These are phyloP conservation scores for Diabrotica undecimpunctata DNA, from an alignment of 1,140 invertebrate species.

Conservation along the genomic window DNA sequence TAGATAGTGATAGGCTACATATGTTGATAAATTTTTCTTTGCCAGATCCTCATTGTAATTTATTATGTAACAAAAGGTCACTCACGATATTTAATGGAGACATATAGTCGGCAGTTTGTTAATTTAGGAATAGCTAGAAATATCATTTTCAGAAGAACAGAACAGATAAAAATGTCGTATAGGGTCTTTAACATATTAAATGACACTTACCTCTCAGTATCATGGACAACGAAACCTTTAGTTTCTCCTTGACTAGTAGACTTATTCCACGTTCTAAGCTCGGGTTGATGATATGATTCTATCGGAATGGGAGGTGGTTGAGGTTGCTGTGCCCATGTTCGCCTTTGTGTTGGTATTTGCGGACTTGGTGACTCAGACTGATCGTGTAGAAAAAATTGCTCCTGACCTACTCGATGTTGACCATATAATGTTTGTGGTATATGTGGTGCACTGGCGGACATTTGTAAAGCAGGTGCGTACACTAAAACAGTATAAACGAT, in stretches of 20 bases:
- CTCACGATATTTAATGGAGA: too few species aligned
- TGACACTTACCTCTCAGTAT: slow-evolving; percentile 35
- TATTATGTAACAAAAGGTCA: too few species aligned
- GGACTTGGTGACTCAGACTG: slow-evolving; percentile 51
- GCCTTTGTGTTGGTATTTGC: slow-evolving; percentile 58
- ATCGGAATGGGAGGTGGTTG: slow-evolving; percentile 52
- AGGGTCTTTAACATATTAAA: too few species aligned
- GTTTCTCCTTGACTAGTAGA: slow-evolving; percentile 28
- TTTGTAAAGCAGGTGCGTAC: slow-evolving; percentile 35
- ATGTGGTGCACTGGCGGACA: slow-evolving; percentile 44
- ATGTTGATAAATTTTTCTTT: too few species aligned
- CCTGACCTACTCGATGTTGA: slow-evolving; percentile 42
- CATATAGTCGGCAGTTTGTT: too few species aligned
- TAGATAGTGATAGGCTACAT: too few species aligned
- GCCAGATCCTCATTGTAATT: too few species aligned
- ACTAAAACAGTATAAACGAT: slow-evolving; percentile 22
- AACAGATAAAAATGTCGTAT: too few species aligned
- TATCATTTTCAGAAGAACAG: too few species aligned
- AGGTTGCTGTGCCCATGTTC: slow-evolving; percentile 70
- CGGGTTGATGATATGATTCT: slow-evolving; percentile 44
- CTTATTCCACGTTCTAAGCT: slow-evolving; percentile 50
- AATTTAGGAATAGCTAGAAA: too few species aligned
- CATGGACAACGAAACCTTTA: slow-evolving; percentile 42
- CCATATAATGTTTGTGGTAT: slow-evolving; percentile 45
- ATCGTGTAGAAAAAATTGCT: slow-evolving; percentile 74